Evolutionary conservation across 2,113 vertebrate genomes (phyloP), one percentile per base, ranked within the genome.

Genomic region (Brienomyrus brachyistius): DNA sequence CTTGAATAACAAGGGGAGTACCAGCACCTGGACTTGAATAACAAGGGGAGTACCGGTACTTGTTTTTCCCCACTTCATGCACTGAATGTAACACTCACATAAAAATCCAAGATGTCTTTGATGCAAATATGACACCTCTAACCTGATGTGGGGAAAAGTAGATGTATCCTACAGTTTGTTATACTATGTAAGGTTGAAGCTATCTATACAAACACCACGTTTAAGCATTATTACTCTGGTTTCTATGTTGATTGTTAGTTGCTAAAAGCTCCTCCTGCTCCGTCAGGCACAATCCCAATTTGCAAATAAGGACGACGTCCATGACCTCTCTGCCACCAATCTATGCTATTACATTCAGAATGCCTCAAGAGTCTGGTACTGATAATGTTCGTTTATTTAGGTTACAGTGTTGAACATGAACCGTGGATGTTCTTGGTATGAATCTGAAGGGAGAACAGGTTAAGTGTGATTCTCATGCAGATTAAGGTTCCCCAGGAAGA

Each of bases 391-490:
- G 17, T 66, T 66, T 88, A 66, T 88, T 88, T 88, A 88, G 62
- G 23, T 17, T 48, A 35, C n/a, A 88, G 35, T 88, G 6, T 88
- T 88, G 43, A 62, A 88, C 86, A 88, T 40, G 86, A 59, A 7
- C 52, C 40, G 10, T 27, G 56, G 59, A 66, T 43, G 40, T 70
- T 88, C 56, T 45, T 59, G 21, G 54, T 66, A 17, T 31, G 56
- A 15, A 47, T 66, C 54, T 21, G 35, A 35, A 88, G 10, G 54
- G 56, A 88, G 31, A 27, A 8, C 27, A 35, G 86, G 15, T 87
- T 59, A 56, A 59, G 87, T 70, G 3, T 47, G 40, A 88, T 88
- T 70, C 70, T 88, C 59, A 66, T 74, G 87, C 59, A 66, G 59
- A 74, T 88, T 47, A 88, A 43, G 59, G 21, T 43, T 35, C 31